These are phyloP conservation scores for Procambarus clarkii DNA, from an alignment of 1,140 invertebrate species.

Conservation along the genomic window DNA sequence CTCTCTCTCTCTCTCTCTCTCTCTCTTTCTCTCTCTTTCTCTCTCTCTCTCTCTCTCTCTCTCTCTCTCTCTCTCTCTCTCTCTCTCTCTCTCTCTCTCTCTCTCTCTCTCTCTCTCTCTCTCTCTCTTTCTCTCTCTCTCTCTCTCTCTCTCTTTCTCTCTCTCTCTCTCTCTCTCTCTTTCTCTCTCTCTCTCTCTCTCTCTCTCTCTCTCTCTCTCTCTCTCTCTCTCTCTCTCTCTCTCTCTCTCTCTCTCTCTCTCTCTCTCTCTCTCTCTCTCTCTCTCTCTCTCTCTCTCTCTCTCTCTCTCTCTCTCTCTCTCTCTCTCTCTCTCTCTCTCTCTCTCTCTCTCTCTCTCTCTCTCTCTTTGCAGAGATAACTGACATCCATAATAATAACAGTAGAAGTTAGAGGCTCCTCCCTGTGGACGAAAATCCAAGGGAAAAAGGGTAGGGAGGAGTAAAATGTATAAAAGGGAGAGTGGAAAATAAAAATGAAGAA, in stretches of 20 bases:
- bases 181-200: conserved; percentile 15
- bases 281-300: no score
- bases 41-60: conserved; percentile 2
- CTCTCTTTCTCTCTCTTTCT: neutral
- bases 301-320: no score
- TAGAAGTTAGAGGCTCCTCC: no score
- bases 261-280: neutral
- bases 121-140: conserved; percentile 32
- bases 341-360: no score
- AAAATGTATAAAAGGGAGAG: no score
- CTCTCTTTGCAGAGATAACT: no score
- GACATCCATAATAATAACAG: no score
- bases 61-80: conserved; percentile 10
- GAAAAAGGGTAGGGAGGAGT: no score
- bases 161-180: conserved; percentile 24
- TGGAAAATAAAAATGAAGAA: no score
- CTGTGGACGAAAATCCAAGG: no score
- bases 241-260: neutral
- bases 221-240: conserved; percentile 25
- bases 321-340: no score
- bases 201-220: conserved; percentile 21
- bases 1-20: neutral
- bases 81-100: conserved; percentile 36
- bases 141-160: conserved; percentile 21
- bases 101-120: conserved; percentile 40